Percentiles rank a stretch among this genome's conserved stretches.
Conservation (phyloP, 2,797 vertebrate species). For the Peromyscus eremicus region DNA sequence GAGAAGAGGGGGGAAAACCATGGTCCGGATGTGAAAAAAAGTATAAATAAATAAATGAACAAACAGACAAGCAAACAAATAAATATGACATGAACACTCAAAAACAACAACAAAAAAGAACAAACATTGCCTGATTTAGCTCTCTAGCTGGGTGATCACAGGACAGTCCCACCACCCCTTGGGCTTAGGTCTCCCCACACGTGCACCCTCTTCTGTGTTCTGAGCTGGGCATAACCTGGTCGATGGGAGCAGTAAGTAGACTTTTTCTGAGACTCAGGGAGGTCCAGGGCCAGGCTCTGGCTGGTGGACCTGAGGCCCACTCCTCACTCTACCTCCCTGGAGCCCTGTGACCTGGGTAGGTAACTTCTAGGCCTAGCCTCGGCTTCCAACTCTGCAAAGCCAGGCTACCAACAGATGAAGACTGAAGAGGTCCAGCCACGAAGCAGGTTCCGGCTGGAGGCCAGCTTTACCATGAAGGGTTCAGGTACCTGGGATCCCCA, state of each 20-base stretch:
- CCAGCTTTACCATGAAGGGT: background rate
- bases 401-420: rapidly evolving
- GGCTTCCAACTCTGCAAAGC: background rate
- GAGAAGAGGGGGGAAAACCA: rapidly evolving
- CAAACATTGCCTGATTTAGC: background rate
- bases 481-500: background rate
- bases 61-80: background rate
- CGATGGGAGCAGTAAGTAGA: background rate
- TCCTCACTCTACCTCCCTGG: background rate
- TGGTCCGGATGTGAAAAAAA: background rate
- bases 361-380: background rate
- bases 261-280: background rate
- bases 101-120: background rate
- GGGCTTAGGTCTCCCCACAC: background rate
- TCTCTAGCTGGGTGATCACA: background rate
- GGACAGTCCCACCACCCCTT: background rate
- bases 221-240: background rate
- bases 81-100: background rate
- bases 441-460: background rate
- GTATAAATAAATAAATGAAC: background rate
- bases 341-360: background rate
- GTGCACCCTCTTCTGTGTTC: background rate
- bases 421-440: background rate
- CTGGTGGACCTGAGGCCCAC: background rate
- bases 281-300: background rate